Evolutionary conservation across 2,888 invertebrate species (phyloP).

Genomic region (Brachynemurus nebulosus): DNA sequence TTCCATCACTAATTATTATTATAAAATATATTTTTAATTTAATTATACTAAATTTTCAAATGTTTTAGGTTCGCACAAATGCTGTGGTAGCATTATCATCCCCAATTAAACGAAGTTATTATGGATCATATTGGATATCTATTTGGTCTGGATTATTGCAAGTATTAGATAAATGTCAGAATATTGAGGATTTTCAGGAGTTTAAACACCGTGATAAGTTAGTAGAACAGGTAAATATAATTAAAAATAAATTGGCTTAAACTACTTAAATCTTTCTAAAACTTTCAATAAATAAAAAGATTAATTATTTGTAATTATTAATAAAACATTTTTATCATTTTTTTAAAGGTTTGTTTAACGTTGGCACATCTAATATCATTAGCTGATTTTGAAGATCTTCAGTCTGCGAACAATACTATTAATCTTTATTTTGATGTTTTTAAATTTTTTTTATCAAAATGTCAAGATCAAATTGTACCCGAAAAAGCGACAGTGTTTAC

Average conservation of each 20-base stretch:
- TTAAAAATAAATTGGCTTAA: background rate
- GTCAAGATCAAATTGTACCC: constrained; percentile 30
- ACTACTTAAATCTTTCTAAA: constrained; percentile 3
- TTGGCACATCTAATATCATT: constrained; percentile 55
- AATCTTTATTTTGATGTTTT: constrained; percentile 33
- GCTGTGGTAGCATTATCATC: constrained; percentile 63
- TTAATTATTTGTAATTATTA: constrained; percentile 12
- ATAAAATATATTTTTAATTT: no score
- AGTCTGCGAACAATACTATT: constrained; percentile 36
- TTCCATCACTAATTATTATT: background rate
- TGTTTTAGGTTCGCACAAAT: constrained; percentile 82
- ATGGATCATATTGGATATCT: constrained; percentile 42
- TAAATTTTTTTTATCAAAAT: constrained; percentile 27
- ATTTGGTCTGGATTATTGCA: constrained; percentile 59
- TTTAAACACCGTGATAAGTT: constrained; percentile 75
- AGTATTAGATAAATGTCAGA: constrained; percentile 63
- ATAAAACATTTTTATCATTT: constrained; percentile 11
- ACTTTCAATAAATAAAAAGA: constrained; percentile 10
- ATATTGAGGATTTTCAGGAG: constrained; percentile 69
- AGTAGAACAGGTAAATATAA: constrained; percentile 54
- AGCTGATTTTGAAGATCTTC: constrained; percentile 42
- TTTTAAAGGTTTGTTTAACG: constrained; percentile 53
- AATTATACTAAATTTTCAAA: no score
- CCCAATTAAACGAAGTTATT: constrained; percentile 43
- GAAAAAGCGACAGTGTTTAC: constrained; percentile 29